Percentiles rank a stretch among this genome's conserved stretches.
phyloP scores from a whole-genome alignment of 2,888 invertebrate species.

The Parnassius smintheus region DNA sequence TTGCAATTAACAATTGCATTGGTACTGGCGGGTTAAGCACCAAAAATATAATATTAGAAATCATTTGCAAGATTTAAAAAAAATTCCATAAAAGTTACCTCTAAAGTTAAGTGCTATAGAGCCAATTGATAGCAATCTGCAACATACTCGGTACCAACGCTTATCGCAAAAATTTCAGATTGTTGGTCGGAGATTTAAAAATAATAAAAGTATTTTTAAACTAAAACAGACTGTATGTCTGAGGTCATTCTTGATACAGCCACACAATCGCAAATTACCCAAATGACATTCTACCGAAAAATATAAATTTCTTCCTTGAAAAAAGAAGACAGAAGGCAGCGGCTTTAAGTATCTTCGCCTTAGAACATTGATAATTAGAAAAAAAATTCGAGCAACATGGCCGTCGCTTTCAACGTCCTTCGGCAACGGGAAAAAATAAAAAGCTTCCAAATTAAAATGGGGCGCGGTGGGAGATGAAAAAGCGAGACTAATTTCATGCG shows the following conservation, averaged over 20 bases:
- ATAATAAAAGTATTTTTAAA: conserved; percentile 21
- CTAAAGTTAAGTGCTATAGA: no score
- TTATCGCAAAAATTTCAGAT: no score
- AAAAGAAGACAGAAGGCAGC: conserved; percentile 36
- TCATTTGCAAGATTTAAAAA: no score
- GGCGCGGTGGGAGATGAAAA: conserved; percentile 70
- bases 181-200: no score
- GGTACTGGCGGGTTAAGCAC: no score
- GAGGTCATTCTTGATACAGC: conserved; percentile 20
- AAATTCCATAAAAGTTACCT: no score
- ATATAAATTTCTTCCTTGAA: conserved; percentile 41
- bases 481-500: conserved; percentile 76
- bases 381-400: conserved; percentile 62
- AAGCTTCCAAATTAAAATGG: conserved; percentile 68
- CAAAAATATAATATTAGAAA: no score
- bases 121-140: no score
- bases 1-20: no score
- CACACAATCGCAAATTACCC: conserved; percentile 48
- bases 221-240: conserved; percentile 30
- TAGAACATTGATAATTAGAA: conserved; percentile 65
- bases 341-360: conserved; percentile 39
- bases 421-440: conserved; percentile 49
- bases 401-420: conserved; percentile 61
- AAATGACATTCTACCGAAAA: conserved; percentile 60
- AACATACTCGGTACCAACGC: no score